Base-by-base conservation (phyloP, 2,113 vertebrate species). In the Oplegnathus fasciatus region DNA sequence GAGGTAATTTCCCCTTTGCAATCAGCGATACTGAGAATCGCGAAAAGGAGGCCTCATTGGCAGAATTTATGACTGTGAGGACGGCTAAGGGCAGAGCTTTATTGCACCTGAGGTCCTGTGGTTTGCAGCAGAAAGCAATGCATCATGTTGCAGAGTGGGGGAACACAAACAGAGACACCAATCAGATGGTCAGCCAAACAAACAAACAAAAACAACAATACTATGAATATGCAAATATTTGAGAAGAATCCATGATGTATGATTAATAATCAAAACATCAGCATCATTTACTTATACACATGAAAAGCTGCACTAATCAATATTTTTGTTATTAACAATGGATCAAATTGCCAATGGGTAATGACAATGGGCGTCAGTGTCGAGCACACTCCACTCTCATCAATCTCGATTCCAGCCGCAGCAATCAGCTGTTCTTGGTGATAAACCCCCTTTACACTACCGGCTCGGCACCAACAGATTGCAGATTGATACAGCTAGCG, bases 101-200 rank as follows among this genome's bases (percentile, higher is more conserved):
- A 76, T 75, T 74, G 65, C 61, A 48, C 70, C 66, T 40, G 34
- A 42, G 66, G 32, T 71, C 78, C 18, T 46, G 44, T 40, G 54
- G 58, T 73, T 58, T 67, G 67, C 61, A 80, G 24, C 42, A 42
- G 68, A 80, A 42, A 58, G 46, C 18, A 26, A 69, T 65, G 67
- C 32, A 72, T 78, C 22, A 28, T 48, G 30, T 40, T n/a, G 72
- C 11, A 62, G 44, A 62, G 52, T 24, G 72, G 69, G 52, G 34
- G 68, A 72, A 60, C 57, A 62, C 48, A 5, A 24, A 30, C 8
- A 52, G 52, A 61, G 50, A 68, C 58, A 50, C 57, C 52, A 60
- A 3, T 82, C 50, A 67, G 46, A 60, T 61, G 0, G 37, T 32
- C 60, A 6, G 34, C 14, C 69, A 0, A 65, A 65, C 34, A 28